Base-by-base conservation (phyloP, 2,113 vertebrate species). In the Condylura cristata region DNA sequence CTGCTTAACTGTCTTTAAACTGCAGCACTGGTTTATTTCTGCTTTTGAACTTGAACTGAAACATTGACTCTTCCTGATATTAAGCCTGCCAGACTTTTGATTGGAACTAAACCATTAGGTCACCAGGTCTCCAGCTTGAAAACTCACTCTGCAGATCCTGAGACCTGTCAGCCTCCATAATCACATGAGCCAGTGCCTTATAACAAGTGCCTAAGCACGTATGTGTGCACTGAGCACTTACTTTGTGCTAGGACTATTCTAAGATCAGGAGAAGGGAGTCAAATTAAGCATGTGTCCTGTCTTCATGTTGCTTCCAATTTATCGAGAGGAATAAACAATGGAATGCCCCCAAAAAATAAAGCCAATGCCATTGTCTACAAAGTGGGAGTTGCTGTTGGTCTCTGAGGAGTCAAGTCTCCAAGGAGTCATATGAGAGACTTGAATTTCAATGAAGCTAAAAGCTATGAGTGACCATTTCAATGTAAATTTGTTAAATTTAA, bases 401-500 rank as follows among this genome's bases (percentile, higher is more conserved):
- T 51, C 8, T 51, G 48, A 51, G 14, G 48, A 51, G 48, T 51
- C 46, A 51, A 84, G 24, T 61, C 60, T 37, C 10, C 7, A 34
- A 74, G 56, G 37, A 37, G 11, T 0, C 34, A 10, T 17, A 34
- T 30, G 60, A 58, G 30, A 46, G 12, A 32, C 56, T 71, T 75
- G 22, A 39, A 44, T 65, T 53, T 26, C 8, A 66, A 12, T 16
- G 17, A 51, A 63, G 66, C 41, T 51, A 41, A 10, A 6, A 76
- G 34, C n/a, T 39, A 48, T 32, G 28, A 58, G 70, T 46, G 66
- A 32, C 51, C 56, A 17, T 78, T 86, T 85, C 82, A 60, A 85
- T 68, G 66, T 85, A 53, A 60, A 78, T 82, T 66, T 46, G 70
- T 63, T 68, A 44, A 78, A 95, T 71, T 76, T 63, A 60, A 94